Evolutionary conservation across 2,888 invertebrate species (phyloP).

Genomic region (Sphecodes monilicornis): DNA sequence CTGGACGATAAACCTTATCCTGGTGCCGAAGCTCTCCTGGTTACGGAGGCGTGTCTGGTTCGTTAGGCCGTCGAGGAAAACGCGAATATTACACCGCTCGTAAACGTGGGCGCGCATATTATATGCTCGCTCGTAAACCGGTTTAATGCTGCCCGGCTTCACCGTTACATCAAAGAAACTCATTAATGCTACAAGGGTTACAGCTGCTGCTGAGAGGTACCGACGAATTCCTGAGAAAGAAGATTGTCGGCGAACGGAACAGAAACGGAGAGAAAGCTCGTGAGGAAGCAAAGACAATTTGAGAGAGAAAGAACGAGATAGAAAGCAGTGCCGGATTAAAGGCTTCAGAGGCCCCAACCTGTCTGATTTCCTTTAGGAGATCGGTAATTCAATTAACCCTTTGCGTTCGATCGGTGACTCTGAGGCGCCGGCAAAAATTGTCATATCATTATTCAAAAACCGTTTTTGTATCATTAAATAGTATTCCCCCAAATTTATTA

Average conservation of each 20-base stretch:
- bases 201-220: background rate
- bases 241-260: background rate
- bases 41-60: constrained; percentile 19
- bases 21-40: background rate
- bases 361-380: no score
- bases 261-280: background rate
- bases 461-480: no score
- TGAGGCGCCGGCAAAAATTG: no score
- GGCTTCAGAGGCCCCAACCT: no score
- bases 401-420: no score
- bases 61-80: constrained; percentile 28
- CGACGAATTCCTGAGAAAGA: background rate
- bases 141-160: constrained; percentile 22
- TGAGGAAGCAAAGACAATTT: background rate
- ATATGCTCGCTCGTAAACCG: constrained; percentile 32
- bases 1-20: constrained; percentile 16
- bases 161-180: constrained; percentile 44
- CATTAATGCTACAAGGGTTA: constrained; percentile 22
- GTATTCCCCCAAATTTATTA: no score
- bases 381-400: no score
- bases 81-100: constrained; percentile 30
- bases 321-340: no score
- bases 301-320: background rate
- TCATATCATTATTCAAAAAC: no score
- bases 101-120: constrained; percentile 39